These are phyloP conservation scores for Podarcis cretensis DNA, from an alignment of 2,113 vertebrate species.

Conservation along the genomic window DNA sequence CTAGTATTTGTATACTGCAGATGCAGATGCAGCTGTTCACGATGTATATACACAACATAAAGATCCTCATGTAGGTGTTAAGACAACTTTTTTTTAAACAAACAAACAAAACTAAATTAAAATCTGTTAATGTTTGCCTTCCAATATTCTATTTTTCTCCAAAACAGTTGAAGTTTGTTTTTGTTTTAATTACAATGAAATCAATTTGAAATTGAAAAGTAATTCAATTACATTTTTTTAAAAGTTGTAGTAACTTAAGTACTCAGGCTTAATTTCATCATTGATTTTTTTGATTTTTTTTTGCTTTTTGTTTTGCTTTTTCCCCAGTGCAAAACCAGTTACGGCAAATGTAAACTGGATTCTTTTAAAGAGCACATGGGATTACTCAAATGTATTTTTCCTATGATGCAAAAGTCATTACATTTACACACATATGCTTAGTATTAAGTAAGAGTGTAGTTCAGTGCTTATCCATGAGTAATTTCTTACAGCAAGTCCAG, in stretches of 20 bases:
- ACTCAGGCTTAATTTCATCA: slow-evolving; percentile 60
- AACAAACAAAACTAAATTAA: slow-evolving; percentile 22
- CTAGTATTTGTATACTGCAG: slow-evolving; percentile 47
- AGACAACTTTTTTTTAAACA: neutral
- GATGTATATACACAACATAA: slow-evolving; percentile 44
- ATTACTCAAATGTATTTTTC: slow-evolving; percentile 56
- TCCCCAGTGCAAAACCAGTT: slow-evolving; percentile 61
- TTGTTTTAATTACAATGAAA: slow-evolving; percentile 57
- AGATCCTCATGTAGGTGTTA: neutral
- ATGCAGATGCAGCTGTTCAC: slow-evolving; percentile 50
- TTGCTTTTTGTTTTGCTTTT: neutral
- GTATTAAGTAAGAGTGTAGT: slow-evolving; percentile 64
- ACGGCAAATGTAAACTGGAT: slow-evolving; percentile 63
- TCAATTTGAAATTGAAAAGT: slow-evolving; percentile 60
- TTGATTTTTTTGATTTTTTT: slow-evolving; percentile 41
- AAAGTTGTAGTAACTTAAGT: slow-evolving; percentile 63
- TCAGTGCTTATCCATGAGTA: slow-evolving; percentile 60
- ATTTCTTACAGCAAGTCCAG: slow-evolving; percentile 70
- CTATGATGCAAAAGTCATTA: slow-evolving; percentile 63
- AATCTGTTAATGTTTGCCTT: neutral
- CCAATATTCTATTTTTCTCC: slow-evolving; percentile 42
- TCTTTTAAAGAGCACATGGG: slow-evolving; percentile 69
- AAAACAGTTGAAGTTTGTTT: slow-evolving; percentile 51
- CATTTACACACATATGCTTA: slow-evolving; percentile 48
- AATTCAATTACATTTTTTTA: slow-evolving; percentile 40